Conservation (phyloP, 2,888 invertebrate genomes). For the Cheilosia pagana region DNA sequence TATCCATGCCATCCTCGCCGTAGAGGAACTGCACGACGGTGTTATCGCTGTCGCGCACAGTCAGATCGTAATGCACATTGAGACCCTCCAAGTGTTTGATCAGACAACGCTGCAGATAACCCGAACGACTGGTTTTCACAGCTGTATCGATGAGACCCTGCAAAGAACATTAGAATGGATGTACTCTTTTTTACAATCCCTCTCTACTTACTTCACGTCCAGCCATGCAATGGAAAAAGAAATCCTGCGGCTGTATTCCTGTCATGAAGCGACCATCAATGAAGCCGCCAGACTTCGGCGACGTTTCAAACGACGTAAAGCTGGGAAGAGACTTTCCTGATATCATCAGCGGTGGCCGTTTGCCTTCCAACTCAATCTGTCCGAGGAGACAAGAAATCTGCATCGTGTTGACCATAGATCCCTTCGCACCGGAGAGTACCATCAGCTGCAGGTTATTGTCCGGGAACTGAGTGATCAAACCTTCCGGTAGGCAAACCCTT, state of each 20-base stretch:
- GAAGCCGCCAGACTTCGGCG: conserved; percentile 97
- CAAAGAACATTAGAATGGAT: not conserved
- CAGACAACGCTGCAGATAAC: conserved; percentile 98
- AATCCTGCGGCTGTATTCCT: conserved; percentile 98
- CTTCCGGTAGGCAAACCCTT: conserved; percentile 91
- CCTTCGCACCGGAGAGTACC: conserved; percentile 99
- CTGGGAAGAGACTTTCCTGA: conserved; percentile 94
- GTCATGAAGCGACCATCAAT: conserved; percentile 98
- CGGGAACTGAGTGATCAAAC: conserved; percentile 94
- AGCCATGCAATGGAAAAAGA: conserved; percentile 99
- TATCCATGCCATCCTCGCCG: conserved; percentile 97
- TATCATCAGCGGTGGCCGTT: conserved; percentile 97
- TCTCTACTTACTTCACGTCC: conserved; percentile 92
- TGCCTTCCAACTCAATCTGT: conserved; percentile 99
- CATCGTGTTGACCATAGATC: conserved; percentile 98
- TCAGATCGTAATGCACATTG: conserved; percentile 95
- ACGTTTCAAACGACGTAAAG: conserved; percentile 93
- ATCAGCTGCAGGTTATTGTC: conserved; percentile 98
- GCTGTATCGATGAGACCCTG: conserved; percentile 99
- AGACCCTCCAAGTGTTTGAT: conserved; percentile 99
- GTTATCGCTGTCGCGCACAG: conserved; percentile 97
- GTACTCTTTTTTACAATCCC: fast-evolving
- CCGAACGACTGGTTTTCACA: conserved; percentile 99
- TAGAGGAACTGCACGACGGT: conserved; percentile 96
- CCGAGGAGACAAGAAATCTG: conserved; percentile 99